Conservation (phyloP, 2,797 vertebrate genomes). For the Heteromormyrus szaboi region DNA sequence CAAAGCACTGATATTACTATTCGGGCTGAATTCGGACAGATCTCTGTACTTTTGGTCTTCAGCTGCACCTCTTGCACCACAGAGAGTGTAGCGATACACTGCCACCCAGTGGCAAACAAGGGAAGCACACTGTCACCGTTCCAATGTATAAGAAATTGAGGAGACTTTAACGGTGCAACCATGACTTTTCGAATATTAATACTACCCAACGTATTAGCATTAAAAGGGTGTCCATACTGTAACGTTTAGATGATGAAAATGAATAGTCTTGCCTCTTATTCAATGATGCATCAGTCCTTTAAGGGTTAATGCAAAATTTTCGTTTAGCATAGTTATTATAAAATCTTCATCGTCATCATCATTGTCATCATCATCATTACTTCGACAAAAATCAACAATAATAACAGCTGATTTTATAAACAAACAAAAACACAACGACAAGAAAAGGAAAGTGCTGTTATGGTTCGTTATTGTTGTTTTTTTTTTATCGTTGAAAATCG, state of each 20-base stretch:
- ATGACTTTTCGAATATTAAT: not conserved
- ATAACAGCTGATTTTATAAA: not conserved
- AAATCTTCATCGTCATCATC: not conserved
- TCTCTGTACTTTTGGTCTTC: not conserved
- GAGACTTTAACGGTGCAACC: not conserved
- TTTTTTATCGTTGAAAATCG: not conserved
- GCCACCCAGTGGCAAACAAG: slow-evolving; percentile 13
- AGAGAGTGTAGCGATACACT: not conserved
- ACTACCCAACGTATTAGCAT: not conserved
- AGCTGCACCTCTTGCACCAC: not conserved
- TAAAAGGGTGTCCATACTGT: not conserved
- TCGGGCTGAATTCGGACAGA: not conserved
- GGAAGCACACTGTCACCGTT: not conserved
- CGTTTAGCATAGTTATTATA: not conserved
- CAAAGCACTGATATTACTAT: not conserved
- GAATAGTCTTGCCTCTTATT: not conserved
- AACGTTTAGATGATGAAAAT: not conserved
- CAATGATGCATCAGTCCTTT: not conserved
- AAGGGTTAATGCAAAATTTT: not conserved
- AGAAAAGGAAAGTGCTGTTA: not conserved
- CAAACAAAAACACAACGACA: not conserved
- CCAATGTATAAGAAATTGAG: not conserved
- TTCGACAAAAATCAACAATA: slow-evolving; percentile 7
- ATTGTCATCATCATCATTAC: not conserved
- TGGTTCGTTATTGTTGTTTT: not conserved